These are phyloP conservation scores for Tetropium fuscum DNA, from an alignment of 2,888 invertebrate genomes.

Conservation along the genomic window DNA sequence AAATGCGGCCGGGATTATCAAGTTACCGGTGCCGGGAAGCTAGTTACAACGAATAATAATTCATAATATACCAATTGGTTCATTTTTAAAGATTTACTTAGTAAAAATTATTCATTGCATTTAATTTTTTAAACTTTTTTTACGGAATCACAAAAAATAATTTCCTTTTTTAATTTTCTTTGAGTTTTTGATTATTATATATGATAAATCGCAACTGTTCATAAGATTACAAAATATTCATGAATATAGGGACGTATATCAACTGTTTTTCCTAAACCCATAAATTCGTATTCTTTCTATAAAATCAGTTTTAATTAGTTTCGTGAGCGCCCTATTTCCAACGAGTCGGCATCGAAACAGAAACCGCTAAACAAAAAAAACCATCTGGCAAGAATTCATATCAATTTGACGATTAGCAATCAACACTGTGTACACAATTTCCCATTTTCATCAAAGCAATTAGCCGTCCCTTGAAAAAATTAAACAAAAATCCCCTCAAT, in stretches of 20 bases:
- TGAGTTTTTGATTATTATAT: not conserved
- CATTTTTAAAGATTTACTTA: too few relatives aligned
- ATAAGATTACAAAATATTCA: too few relatives aligned
- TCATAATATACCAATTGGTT: too few relatives aligned
- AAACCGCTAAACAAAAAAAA: conserved; percentile 40
- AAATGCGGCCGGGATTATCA: too few relatives aligned
- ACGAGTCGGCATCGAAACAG: conserved; percentile 35
- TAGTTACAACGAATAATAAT: too few relatives aligned
- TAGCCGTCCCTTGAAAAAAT: conserved; percentile 49
- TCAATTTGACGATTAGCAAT: conserved; percentile 52
- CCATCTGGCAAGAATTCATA: conserved; percentile 47
- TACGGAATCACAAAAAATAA: too few relatives aligned
- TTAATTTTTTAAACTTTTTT: too few relatives aligned
- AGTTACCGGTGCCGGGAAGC: too few relatives aligned
- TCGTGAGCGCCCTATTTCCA: conserved; percentile 37
- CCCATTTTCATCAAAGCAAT: conserved; percentile 50
- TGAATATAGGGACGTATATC: too few relatives aligned
- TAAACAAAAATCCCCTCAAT: conserved; percentile 44
- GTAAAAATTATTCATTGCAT: too few relatives aligned
- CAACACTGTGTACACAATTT: conserved; percentile 51
- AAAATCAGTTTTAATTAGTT: conserved; percentile 44
- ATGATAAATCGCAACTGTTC: too few relatives aligned
- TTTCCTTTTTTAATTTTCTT: not conserved
- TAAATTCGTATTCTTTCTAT: not conserved
- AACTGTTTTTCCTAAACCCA: not conserved